phyloP scores from a whole-genome alignment of 2,113 vertebrate genomes.

The Cinclus mexicanus region DNA sequence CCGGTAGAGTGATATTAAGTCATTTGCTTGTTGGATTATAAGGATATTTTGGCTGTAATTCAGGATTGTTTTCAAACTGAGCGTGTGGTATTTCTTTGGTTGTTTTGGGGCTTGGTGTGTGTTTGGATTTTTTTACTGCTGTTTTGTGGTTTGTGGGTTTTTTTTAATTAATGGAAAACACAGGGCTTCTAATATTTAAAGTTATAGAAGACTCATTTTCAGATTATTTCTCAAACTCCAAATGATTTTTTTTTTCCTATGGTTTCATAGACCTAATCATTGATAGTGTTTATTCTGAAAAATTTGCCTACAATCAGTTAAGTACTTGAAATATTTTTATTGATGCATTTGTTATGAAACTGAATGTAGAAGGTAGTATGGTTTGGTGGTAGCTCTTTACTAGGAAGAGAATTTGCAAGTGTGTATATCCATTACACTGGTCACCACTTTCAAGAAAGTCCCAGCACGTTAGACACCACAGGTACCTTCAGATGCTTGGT shows the following conservation, averaged over 20 bases:
- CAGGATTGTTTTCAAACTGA: not conserved
- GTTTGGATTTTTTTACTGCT: not conserved
- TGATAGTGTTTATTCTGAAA: not conserved
- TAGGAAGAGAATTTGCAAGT: not conserved
- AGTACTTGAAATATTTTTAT: not conserved
- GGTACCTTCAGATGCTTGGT: not conserved
- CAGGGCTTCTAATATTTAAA: not conserved
- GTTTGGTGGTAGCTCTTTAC: not conserved
- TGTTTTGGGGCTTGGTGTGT: not conserved
- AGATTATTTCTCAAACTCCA: not conserved
- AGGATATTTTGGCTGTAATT: not conserved
- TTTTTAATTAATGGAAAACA: not conserved
- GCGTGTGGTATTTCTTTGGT: not conserved
- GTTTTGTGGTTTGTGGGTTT: not conserved
- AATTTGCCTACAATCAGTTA: not conserved
- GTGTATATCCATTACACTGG: not conserved
- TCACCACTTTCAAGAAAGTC: not conserved
- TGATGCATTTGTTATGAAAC: not conserved
- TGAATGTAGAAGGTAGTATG: not conserved
- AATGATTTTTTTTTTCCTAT: not conserved
- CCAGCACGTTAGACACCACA: not conserved
- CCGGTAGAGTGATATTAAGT: not conserved
- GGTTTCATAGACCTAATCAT: not conserved
- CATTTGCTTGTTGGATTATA: not conserved
- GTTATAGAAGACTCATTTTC: not conserved